Evolutionary conservation across 2,888 invertebrate species (phyloP), one percentile per base, ranked within the genome.

Genomic region (Cylloceria caligata): DNA sequence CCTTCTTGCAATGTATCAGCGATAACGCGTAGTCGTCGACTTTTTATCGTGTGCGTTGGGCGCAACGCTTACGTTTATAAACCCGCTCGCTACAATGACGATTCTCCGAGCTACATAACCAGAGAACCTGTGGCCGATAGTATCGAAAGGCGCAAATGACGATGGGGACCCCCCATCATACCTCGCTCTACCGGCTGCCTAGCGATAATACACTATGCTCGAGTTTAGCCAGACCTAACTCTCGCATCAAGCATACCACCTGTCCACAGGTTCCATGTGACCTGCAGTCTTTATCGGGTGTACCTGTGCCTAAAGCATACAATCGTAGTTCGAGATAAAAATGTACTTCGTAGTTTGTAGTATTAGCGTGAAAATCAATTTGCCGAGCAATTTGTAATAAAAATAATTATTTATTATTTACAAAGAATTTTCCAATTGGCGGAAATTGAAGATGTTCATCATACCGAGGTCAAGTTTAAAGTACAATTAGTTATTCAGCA

Each of bases 11-110:
- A 57, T 39, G 75, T 30, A 52, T 62, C 5, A 36, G 34, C 76
- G 80, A 81, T 76, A 81, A 72, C 49, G 52, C 57, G 11, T 52
- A 30, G 72, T 72, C 36, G 65, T 52, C 60, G 69, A 39, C 13
- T 72, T 73, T 60, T 73, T 77, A 77, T 76, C 81, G 77, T 81
- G 72, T 16, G 62, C 77, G 64, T 64, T 64, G 72, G 9, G 55
- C 64, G 68, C 73, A 67, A 77, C 68, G 81, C 30, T 52, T 52
- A 57, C 72, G 36, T 76, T 55, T 74, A 21, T 13, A 24, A 77
- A 55, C 52, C 36, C n/a, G 55, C 55, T 42, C 13, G 77, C 42
- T 6, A 57, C 27, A 30, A 45, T 62, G 39, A 77, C 57, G 65
- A 52, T 73, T 73, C 62, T 68, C 52, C 5, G 49, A 76, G 73